These are phyloP conservation scores for Lissonota sp. DNA, from an alignment of 2,888 invertebrate genomes.

Conservation along the genomic window DNA sequence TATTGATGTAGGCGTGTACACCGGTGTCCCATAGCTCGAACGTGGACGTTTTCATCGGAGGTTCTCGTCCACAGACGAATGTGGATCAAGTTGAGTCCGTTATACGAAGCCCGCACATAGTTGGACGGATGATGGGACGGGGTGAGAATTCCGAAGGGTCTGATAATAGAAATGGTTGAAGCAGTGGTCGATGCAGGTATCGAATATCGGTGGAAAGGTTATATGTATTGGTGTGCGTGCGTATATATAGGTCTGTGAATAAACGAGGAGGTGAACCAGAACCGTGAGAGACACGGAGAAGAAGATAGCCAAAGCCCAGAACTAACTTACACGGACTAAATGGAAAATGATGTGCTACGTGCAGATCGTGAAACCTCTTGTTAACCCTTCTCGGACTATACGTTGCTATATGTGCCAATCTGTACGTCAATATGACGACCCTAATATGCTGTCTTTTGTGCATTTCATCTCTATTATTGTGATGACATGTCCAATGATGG, in stretches of 20 bases:
- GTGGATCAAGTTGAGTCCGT: constrained; percentile 10
- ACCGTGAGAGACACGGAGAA: constrained; percentile 28
- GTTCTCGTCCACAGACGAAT: not conserved
- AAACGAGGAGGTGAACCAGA: constrained; percentile 30
- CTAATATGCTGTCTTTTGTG: not conserved
- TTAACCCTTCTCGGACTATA: not conserved
- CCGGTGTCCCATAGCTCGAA: not conserved
- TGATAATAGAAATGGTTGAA: not conserved
- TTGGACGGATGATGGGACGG: not conserved
- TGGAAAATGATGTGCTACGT: constrained; percentile 44
- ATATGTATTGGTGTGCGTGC: too few relatives aligned
- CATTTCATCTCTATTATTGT: not conserved
- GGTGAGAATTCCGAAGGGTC: not conserved
- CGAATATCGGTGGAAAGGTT: constrained; percentile 52
- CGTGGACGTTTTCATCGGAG: constrained; percentile 14
- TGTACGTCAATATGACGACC: constrained; percentile 36
- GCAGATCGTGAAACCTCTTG: constrained; percentile 25
- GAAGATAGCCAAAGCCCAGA: constrained; percentile 27
- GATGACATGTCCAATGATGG: not conserved
- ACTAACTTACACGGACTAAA: constrained; percentile 47
- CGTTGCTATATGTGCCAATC: constrained; percentile 6
- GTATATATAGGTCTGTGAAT: too few relatives aligned
- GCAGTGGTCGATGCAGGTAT: constrained; percentile 39
- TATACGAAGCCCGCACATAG: constrained; percentile 6
- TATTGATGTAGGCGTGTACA: not conserved